Percentiles rank a stretch among this genome's conserved stretches.
phyloP scores from a whole-genome alignment of 2,888 invertebrate genomes.

The Andrena bucephala region DNA sequence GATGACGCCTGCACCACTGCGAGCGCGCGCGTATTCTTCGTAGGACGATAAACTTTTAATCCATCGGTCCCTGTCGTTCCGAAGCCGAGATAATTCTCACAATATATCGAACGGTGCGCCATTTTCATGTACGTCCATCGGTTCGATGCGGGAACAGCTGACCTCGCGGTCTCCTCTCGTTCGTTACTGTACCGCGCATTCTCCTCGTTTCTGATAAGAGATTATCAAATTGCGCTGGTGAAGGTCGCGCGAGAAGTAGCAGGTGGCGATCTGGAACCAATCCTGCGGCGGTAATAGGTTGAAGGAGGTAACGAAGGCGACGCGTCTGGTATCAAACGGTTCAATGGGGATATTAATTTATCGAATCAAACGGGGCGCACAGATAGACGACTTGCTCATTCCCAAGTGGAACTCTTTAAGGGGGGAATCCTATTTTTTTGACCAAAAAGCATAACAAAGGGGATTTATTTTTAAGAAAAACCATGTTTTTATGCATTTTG shows the following conservation, averaged over 20 bases:
- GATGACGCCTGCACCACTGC: neutral
- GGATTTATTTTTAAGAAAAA: too few relatives aligned
- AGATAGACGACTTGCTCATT: neutral
- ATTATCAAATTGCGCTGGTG: too few relatives aligned
- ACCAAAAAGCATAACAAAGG: too few relatives aligned
- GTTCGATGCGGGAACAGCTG: neutral
- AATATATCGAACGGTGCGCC: conserved; percentile 10
- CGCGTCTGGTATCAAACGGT: neutral
- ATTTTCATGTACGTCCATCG: conserved; percentile 11
- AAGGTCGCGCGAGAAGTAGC: too few relatives aligned
- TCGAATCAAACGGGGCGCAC: neutral
- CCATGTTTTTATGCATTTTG: too few relatives aligned
- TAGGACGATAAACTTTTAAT: conserved; percentile 13
- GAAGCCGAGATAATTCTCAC: neutral
- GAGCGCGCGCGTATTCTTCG: neutral
- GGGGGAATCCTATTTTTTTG: neutral
- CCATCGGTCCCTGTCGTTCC: neutral
- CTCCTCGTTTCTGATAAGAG: too few relatives aligned
- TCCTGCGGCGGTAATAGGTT: conserved; percentile 5
- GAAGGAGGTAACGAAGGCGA: neutral
- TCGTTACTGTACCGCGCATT: too few relatives aligned
- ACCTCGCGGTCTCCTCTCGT: too few relatives aligned
- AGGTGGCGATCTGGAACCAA: neutral
- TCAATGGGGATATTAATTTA: conserved; percentile 17
- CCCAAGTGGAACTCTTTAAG: neutral